phyloP scores from a whole-genome alignment of 2,113 vertebrate genomes.

The Poecilia latipinna region DNA sequence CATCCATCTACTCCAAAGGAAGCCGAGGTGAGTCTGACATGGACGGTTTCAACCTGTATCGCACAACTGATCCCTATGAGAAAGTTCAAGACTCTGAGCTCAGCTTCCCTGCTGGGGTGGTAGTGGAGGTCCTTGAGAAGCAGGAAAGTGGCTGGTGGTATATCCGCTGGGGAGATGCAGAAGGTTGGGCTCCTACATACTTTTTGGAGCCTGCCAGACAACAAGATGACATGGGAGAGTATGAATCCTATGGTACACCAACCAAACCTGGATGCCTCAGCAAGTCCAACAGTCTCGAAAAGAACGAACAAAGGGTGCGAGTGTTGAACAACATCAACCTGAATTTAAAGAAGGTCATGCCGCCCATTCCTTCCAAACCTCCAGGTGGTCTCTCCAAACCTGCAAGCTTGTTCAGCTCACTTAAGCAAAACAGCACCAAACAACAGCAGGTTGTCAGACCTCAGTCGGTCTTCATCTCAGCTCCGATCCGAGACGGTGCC shows the following conservation, averaged over 20 bases:
- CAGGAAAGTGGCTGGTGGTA: conserved; percentile 98
- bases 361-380: conserved; percentile 96
- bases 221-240: conserved; percentile 76
- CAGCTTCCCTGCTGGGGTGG: conserved; percentile 91
- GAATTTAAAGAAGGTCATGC: conserved; percentile 86
- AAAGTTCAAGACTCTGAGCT: conserved; percentile 95
- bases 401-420: conserved; percentile 71
- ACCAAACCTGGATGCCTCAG: conserved; percentile 84
- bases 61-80: conserved; percentile 91
- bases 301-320: conserved; percentile 94
- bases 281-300: conserved; percentile 96
- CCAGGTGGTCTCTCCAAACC: conserved; percentile 91
- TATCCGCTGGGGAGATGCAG: conserved; percentile 86
- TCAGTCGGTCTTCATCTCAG: conserved; percentile 94
- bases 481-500: conserved; percentile 68
- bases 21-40: conserved; percentile 85
- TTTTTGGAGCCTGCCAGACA: conserved; percentile 86
- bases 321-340: conserved; percentile 95
- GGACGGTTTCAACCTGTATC: conserved; percentile 80
- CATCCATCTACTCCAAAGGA: conserved; percentile 84
- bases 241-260: conserved; percentile 81
- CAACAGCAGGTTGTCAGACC: conserved; percentile 94
- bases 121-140: conserved; percentile 94
- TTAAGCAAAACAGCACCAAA: conserved; percentile 88
- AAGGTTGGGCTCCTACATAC: conserved; percentile 97